phyloP scores from a whole-genome alignment of 2,888 invertebrate species.

The Agonopterix alstromeriana region DNA sequence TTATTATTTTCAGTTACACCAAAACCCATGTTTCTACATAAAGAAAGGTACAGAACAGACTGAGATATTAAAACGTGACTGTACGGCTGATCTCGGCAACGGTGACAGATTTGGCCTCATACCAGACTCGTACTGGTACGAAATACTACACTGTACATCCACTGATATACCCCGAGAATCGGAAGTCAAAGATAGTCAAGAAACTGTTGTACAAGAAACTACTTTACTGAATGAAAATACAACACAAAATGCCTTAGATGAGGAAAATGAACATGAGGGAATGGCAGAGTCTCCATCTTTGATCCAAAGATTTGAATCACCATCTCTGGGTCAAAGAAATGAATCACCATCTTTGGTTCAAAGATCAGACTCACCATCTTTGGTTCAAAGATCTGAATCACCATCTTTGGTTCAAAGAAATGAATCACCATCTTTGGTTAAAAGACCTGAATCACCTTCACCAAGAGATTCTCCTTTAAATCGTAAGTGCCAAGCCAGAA shows the following conservation, averaged over 20 bases:
- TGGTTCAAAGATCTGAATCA: conserved; percentile 12
- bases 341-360: neutral
- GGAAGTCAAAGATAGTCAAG: neutral
- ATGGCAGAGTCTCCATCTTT: conserved; percentile 2
- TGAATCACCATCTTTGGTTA: neutral
- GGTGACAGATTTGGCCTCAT: conserved; percentile 74
- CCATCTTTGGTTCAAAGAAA: conserved; percentile 22
- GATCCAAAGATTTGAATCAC: conserved; percentile 15
- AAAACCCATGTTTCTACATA: conserved; percentile 72
- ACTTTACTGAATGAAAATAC: conserved; percentile 17
- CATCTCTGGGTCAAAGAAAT: conserved; percentile 20
- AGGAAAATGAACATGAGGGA: conserved; percentile 1
- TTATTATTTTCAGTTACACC: conserved; percentile 59
- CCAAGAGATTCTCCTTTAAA: too few relatives aligned
- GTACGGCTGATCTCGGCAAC: conserved; percentile 36
- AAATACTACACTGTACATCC: conserved; percentile 33
- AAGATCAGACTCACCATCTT: neutral
- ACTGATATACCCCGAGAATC: neutral
- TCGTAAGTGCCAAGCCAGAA: too few relatives aligned
- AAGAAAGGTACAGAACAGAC: conserved; percentile 31
- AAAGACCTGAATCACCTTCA: neutral
- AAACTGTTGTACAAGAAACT: conserved; percentile 7
- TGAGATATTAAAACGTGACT: conserved; percentile 45
- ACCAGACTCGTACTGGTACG: conserved; percentile 68
- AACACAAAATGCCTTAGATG: neutral